Evolutionary conservation across 2,888 invertebrate genomes (phyloP).

Genomic region (Kryphioiulus occultus): DNA sequence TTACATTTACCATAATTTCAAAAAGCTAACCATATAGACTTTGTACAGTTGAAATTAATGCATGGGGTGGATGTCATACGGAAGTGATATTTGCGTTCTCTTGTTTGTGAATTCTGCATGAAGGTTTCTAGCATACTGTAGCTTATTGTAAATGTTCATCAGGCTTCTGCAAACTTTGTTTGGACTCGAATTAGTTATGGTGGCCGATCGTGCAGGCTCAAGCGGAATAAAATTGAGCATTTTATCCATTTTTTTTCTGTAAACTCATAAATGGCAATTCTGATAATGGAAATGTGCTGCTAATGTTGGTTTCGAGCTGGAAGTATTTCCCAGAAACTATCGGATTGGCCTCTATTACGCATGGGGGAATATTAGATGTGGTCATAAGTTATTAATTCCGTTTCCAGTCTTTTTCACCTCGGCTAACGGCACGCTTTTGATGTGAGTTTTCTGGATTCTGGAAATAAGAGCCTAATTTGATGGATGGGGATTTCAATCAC

Average conservation of each 20-base stretch:
- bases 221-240: too few relatives aligned
- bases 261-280: background rate
- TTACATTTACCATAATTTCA: too few relatives aligned
- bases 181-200: background rate
- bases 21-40: too few relatives aligned
- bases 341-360: background rate
- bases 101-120: too few relatives aligned
- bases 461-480: background rate
- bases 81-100: too few relatives aligned
- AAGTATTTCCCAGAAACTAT: background rate
- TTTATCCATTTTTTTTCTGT: background rate
- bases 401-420: conserved; percentile 8
- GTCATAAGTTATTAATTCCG: conserved; percentile 26
- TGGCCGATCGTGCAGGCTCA: too few relatives aligned
- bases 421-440: background rate
- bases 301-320: background rate
- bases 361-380: background rate
- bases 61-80: too few relatives aligned
- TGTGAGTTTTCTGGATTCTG: background rate
- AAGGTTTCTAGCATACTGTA: too few relatives aligned
- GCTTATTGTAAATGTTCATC: too few relatives aligned
- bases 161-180: too few relatives aligned
- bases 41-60: too few relatives aligned
- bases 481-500: background rate
- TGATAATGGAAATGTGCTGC: background rate